These are phyloP conservation scores for Cyclura pinguis DNA, from an alignment of 2,797 vertebrate species.

Conservation along the genomic window DNA sequence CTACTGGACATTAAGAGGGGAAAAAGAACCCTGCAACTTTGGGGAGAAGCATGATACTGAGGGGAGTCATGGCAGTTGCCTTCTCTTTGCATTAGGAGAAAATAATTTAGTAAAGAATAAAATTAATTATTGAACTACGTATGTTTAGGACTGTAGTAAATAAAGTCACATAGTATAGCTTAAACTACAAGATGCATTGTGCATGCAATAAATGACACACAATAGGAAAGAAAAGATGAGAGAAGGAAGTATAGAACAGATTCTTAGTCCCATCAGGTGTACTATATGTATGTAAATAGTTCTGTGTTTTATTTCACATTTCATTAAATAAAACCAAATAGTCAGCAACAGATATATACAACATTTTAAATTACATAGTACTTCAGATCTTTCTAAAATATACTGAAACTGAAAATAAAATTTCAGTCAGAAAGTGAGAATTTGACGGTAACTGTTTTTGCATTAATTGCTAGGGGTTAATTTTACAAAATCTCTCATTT, in stretches of 20 bases:
- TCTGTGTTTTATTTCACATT: conserved; percentile 9
- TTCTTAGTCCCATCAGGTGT: conserved; percentile 26
- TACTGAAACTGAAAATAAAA: conserved; percentile 29
- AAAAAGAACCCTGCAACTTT: no score
- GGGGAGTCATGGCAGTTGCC: no score
- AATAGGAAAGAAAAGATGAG: not conserved
- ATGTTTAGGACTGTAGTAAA: not conserved
- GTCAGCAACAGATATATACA: conserved; percentile 5
- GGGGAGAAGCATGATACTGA: no score
- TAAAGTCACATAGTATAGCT: not conserved
- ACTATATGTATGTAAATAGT: not conserved
- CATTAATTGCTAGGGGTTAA: not conserved
- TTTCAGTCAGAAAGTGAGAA: conserved; percentile 27
- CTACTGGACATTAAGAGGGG: no score
- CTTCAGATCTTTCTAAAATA: conserved; percentile 15
- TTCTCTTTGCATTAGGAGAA: not conserved
- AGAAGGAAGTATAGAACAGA: not conserved
- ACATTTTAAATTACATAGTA: conserved; percentile 33
- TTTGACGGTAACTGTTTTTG: conserved; percentile 1
- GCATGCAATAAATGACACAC: not conserved
- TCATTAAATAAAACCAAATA: conserved; percentile 37
- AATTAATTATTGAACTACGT: not conserved
- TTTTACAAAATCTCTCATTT: not conserved
- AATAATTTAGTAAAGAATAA: not conserved
- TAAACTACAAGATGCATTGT: not conserved